Conservation (phyloP, 2,888 invertebrate species). For the Therioaphis trifolii region DNA sequence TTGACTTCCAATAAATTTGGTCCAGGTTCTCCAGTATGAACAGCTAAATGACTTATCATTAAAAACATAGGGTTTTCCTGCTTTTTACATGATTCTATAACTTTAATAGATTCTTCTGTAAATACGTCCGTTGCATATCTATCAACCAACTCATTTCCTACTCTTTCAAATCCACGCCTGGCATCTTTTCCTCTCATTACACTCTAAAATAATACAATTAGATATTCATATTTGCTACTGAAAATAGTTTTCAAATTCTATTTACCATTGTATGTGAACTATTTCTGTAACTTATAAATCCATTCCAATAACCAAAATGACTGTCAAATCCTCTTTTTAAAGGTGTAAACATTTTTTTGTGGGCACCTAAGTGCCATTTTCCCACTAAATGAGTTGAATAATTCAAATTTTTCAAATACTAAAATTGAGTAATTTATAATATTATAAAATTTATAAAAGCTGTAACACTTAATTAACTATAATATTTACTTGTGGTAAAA, state of each 20-base stretch:
- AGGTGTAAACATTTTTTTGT: constrained; percentile 74
- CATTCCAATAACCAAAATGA: constrained; percentile 87
- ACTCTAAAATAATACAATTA: constrained; percentile 15
- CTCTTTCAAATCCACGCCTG: constrained; percentile 68
- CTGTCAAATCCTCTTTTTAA: constrained; percentile 80
- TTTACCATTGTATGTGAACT: constrained; percentile 66
- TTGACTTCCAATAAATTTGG: constrained; percentile 59
- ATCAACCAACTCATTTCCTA: constrained; percentile 72
- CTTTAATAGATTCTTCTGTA: constrained; percentile 74
- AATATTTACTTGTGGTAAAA: constrained; percentile 69
- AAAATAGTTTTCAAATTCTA: neutral
- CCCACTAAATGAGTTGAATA: constrained; percentile 72
- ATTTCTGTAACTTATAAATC: constrained; percentile 79
- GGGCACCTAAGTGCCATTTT: constrained; percentile 73
- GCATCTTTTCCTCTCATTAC: constrained; percentile 56
- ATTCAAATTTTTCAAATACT: constrained; percentile 70
- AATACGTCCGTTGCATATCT: constrained; percentile 77
- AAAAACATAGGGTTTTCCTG: constrained; percentile 75
- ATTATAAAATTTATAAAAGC: neutral
- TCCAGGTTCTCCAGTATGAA: constrained; percentile 52
- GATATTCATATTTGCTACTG: neutral
- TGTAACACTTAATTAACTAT: neutral
- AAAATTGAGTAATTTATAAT: neutral
- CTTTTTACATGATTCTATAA: constrained; percentile 72
- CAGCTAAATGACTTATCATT: constrained; percentile 55